These are phyloP conservation scores for Sigmodon hispidus DNA, from an alignment of 2,113 vertebrate species.

Conservation along the genomic window DNA sequence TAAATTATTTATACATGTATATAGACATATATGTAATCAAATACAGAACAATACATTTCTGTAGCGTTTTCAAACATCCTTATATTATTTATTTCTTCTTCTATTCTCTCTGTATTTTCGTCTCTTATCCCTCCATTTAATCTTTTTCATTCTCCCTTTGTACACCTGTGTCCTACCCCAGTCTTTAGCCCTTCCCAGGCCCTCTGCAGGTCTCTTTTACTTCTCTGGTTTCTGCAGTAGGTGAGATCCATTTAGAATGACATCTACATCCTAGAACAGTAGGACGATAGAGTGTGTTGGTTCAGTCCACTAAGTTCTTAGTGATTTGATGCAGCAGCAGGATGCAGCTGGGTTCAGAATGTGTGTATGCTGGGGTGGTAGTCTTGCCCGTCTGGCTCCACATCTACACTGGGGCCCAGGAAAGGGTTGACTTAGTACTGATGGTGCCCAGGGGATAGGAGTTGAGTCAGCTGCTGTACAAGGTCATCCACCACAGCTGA, in stretches of 20 bases:
- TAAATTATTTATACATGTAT: not conserved
- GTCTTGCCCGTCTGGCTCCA: not conserved
- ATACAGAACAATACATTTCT: not conserved
- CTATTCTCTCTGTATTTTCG: not conserved
- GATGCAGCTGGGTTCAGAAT: not conserved
- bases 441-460: not conserved
- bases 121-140: not conserved
- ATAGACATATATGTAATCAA: not conserved
- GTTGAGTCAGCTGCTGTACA: accelerated
- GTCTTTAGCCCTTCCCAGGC: not conserved
- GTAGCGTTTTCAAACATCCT: not conserved
- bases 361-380: not conserved
- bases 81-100: not conserved
- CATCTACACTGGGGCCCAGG: not conserved
- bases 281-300: not conserved
- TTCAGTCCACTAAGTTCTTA: not conserved
- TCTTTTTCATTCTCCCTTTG: not conserved
- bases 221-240: not conserved
- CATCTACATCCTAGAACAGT: not conserved
- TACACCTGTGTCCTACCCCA: not conserved
- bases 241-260: not conserved
- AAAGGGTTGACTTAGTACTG: not conserved
- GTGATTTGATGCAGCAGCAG: not conserved
- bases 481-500: accelerated
- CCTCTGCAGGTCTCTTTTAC: not conserved